phyloP scores from a whole-genome alignment of 2,888 invertebrate species.

The Tenthredo amoena region DNA sequence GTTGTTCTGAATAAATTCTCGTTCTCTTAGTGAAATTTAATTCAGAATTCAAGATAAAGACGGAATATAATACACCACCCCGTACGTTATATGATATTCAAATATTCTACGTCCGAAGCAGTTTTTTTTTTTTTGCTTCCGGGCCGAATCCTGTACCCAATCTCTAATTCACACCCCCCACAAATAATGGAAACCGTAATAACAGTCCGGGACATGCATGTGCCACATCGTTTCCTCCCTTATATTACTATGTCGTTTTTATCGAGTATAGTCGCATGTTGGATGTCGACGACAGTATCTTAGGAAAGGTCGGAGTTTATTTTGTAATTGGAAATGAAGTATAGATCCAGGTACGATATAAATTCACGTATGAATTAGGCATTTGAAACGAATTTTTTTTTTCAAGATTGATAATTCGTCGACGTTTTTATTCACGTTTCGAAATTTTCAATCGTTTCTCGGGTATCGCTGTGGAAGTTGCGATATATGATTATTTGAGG shows the following conservation, averaged over 20 bases:
- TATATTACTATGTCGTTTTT: not conserved
- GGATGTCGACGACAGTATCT: not conserved
- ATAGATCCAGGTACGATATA: not conserved
- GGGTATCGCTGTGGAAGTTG: too few species aligned
- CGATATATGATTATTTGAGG: not conserved
- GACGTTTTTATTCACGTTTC: not conserved
- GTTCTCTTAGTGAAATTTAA: not conserved
- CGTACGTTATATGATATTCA: slow-evolving; percentile 20
- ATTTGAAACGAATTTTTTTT: too few species aligned
- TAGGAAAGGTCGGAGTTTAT: not conserved
- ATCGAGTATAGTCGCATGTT: not conserved
- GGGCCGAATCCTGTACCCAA: not conserved
- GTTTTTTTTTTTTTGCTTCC: not conserved
- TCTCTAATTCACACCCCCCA: not conserved
- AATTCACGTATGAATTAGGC: not conserved
- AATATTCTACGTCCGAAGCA: not conserved
- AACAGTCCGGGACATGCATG: slow-evolving; percentile 10
- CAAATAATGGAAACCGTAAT: slow-evolving; percentile 37
- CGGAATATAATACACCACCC: not conserved
- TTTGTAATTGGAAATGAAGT: not conserved
- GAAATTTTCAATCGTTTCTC: not conserved
- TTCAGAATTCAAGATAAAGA: not conserved
- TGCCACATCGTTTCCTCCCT: not conserved
- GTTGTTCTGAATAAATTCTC: not conserved
- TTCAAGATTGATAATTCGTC: too few species aligned